Base-by-base conservation (phyloP, 2,797 vertebrate genomes). In the Enteromius afrohamiltoni region DNA sequence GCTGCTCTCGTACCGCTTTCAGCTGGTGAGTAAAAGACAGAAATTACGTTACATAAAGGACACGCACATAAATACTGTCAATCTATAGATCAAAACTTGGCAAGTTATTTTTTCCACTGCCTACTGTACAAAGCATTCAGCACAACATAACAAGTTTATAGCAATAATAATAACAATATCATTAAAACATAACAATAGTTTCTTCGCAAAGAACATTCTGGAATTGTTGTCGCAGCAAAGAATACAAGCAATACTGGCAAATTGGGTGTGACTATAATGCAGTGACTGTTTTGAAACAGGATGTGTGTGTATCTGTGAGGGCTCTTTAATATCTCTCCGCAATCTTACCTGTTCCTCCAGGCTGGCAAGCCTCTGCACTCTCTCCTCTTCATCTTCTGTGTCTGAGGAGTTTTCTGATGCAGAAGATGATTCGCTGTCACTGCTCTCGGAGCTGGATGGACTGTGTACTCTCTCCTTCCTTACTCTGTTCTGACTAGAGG, bases 341-440 rank as follows among this genome's bases (percentile, higher is more conserved):
- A 42, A 42, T 17, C 16, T 83, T 88, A 98, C 98, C 94, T 95
- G 95, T 67, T 97, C 91, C 86, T 97, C 93, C 78, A 98, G 93
- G 83, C 92, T 92, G 85, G 91, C 87, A 14, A 98, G 91, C 42
- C 86, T 92, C 23, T 73, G 73, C 42, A 91, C 88, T 83, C 76
- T 88, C 19, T 94, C 91, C 84, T 95, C 89, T 85, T 94, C 91
- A 19, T 89, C 87, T 8, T 93, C 91, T 0, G 83, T 68, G 76
- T 95, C 93, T 3, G 95, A 95, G 2, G 95, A 95, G 49, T 92
- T 95, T 53, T 94, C 94, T 3, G 86, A 84, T 83, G 88, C 89
- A 3, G 93, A 93, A 5, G 94, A 93, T 37, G 89, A 86, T 3
- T 93, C 87, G 1, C 90, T 93, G 31, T 87, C 87, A 69, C 92